phyloP scores from a whole-genome alignment of 2,113 vertebrate genomes.

The Litocranius walleri region DNA sequence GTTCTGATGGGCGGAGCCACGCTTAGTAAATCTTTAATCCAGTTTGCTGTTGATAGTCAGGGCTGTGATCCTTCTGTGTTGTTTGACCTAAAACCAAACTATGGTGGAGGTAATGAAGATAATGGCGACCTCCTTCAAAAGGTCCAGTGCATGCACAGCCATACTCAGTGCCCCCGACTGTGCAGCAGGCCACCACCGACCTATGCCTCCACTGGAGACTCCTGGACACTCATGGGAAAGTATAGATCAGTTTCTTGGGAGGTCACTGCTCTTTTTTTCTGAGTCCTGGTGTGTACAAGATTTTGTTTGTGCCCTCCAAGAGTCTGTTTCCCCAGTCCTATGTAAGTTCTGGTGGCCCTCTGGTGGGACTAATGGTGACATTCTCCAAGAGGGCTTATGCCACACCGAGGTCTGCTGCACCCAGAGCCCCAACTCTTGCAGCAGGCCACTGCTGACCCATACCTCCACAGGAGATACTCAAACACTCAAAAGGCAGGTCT shows the following conservation, averaged over 20 bases:
- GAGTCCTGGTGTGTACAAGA: neutral
- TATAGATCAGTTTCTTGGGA: neutral
- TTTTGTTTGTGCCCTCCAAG: neutral
- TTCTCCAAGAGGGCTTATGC: neutral
- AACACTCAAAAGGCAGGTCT: neutral
- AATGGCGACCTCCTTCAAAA: neutral
- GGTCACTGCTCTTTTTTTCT: neutral
- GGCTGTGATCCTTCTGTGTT: neutral
- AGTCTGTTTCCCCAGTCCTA: neutral
- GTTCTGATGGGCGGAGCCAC: accelerated
- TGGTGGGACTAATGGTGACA: neutral
- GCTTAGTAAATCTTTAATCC: neutral
- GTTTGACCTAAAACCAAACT: neutral
- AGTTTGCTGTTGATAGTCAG: neutral
- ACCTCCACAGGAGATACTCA: neutral
- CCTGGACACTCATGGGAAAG: neutral
- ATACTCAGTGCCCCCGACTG: neutral
- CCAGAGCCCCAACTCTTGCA: neutral
- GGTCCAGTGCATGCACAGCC: accelerated
- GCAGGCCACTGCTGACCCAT: neutral
- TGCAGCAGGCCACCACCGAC: neutral
- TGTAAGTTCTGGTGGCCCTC: neutral
- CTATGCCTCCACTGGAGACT: neutral
- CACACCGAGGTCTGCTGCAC: neutral
- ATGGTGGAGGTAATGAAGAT: neutral